A percentile compares a stretch with the other conserved stretches of the same genome.
Evolutionary conservation across 2,888 invertebrate species (phyloP).

Genomic region (Aspidiotus rigidus): DNA sequence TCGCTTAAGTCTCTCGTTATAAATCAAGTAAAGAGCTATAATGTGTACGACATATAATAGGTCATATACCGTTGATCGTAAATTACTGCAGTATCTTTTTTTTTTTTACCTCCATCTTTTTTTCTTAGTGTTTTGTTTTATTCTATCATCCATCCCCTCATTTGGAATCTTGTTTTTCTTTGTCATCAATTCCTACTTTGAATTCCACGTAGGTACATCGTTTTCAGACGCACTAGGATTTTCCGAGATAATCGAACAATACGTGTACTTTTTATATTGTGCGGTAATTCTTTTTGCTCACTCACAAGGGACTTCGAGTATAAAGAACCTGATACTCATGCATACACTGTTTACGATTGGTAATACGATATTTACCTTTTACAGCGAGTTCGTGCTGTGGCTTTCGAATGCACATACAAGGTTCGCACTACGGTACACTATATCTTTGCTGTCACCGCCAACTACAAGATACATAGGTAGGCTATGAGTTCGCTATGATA

Average conservation of each 20-base stretch:
- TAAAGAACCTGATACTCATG: constrained; percentile 12
- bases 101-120: not conserved
- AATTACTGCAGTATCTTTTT: constrained; percentile 24
- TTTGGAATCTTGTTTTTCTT: not conserved
- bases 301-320: constrained; percentile 11
- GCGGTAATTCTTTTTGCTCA: constrained; percentile 2
- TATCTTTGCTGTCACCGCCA: no score
- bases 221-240: not conserved
- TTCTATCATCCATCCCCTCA: not conserved
- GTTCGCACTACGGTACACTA: no score
- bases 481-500: no score
- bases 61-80: constrained; percentile 26
- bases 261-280: constrained; percentile 4
- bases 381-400: constrained; percentile 11
- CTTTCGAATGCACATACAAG: no score
- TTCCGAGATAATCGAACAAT: not conserved
- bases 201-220: not conserved
- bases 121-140: not conserved
- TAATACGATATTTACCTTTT: constrained; percentile 27
- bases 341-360: not conserved
- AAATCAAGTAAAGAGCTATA: constrained; percentile 31
- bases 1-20: not conserved
- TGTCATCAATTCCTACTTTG: not conserved
- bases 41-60: constrained; percentile 30
- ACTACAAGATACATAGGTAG: no score